These are phyloP conservation scores for Meganola albula DNA, from an alignment of 2,888 invertebrate genomes.

Conservation along the genomic window DNA sequence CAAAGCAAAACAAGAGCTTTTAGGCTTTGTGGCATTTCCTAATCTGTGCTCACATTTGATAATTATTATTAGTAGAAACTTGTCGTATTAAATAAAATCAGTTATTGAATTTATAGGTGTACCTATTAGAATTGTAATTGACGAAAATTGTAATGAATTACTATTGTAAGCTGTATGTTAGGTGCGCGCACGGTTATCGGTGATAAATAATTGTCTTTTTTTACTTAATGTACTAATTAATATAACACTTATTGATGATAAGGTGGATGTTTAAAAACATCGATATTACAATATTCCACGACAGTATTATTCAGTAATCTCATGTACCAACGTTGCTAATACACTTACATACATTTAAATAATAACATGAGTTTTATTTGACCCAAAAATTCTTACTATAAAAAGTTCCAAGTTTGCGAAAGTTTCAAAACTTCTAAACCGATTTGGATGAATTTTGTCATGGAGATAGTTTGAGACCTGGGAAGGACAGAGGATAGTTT, in stretches of 20 bases:
- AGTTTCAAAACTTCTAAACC: no score
- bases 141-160: conserved; percentile 51
- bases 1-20: no score
- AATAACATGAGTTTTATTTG: conserved; percentile 40
- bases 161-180: conserved; percentile 50
- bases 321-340: conserved; percentile 78
- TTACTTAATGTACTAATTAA: conserved; percentile 56
- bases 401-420: no score
- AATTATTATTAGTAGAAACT: conserved; percentile 66
- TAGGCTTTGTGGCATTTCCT: conserved; percentile 56
- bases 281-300: conserved; percentile 57
- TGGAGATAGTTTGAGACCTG: no score
- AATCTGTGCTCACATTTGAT: conserved; percentile 71
- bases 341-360: conserved; percentile 76
- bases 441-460: no score
- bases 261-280: conserved; percentile 47
- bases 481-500: background rate
- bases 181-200: conserved; percentile 62
- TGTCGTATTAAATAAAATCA: conserved; percentile 42
- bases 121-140: conserved; percentile 56
- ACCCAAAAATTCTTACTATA: no score
- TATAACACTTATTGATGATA: conserved; percentile 53
- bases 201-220: conserved; percentile 48
- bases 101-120: conserved; percentile 74
- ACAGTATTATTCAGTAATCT: conserved; percentile 76